phyloP scores from a whole-genome alignment of 2,888 invertebrate genomes.

The Petrolisthes manimaculis region DNA sequence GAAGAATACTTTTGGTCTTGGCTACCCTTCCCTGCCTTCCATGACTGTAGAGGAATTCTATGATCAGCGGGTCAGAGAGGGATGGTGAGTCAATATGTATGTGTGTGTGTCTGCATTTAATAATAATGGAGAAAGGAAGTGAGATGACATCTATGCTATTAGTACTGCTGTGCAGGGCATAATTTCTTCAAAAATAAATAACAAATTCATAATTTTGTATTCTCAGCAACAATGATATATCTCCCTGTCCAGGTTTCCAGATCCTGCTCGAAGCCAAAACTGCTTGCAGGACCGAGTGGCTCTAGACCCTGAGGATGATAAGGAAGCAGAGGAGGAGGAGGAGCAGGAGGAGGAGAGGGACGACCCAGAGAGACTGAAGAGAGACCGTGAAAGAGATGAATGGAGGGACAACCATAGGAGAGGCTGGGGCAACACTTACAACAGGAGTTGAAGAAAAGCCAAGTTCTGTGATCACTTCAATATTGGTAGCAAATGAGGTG shows the following conservation, averaged over 20 bases:
- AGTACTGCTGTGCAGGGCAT: no score
- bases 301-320: constrained; percentile 74
- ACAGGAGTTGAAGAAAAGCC: constrained; percentile 55
- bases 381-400: constrained; percentile 58
- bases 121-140: no score
- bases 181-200: no score
- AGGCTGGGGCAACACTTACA: constrained; percentile 65
- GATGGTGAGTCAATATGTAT: constrained; percentile 75
- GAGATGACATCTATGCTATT: no score
- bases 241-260: constrained; percentile 45
- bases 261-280: constrained; percentile 39
- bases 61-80: constrained; percentile 84
- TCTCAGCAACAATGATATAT: background rate
- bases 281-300: constrained; percentile 64
- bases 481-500: no score
- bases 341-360: constrained; percentile 67
- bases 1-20: constrained; percentile 92
- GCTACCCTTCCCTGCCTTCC: constrained; percentile 93
- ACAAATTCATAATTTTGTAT: background rate
- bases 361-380: constrained; percentile 36
- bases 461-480: no score
- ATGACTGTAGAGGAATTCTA: constrained; percentile 97
- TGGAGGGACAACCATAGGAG: constrained; percentile 62
- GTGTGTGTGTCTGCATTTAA: no score
- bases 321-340: constrained; percentile 72